Evolutionary conservation across 2,888 invertebrate genomes (phyloP).

Genomic region (Caenorhabditis virilis): DNA sequence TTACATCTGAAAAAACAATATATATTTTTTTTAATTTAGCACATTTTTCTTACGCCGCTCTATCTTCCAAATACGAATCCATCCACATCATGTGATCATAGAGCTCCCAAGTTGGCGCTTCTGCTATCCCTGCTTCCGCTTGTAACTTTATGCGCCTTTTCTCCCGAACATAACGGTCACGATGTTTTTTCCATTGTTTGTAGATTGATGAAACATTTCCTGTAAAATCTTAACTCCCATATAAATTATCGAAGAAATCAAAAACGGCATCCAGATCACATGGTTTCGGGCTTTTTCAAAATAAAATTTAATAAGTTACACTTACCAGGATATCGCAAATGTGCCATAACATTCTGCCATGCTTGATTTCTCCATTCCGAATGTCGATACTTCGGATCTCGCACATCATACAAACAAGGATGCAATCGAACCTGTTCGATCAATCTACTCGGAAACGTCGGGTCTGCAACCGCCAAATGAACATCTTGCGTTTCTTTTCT

Average conservation of each 20-base stretch:
- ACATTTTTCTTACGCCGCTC: slow-evolving; percentile 11
- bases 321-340: slow-evolving; percentile 52
- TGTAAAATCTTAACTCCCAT: neutral
- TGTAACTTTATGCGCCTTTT: slow-evolving; percentile 42
- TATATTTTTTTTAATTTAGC: neutral
- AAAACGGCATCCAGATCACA: no score
- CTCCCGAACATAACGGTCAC: slow-evolving; percentile 65
- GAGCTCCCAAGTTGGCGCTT: slow-evolving; percentile 55
- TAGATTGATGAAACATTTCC: slow-evolving; percentile 47
- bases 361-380: slow-evolving; percentile 52
- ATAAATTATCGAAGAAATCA: no score
- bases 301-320: no score
- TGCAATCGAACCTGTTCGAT: slow-evolving; percentile 49
- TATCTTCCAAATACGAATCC: slow-evolving; percentile 59
- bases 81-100: slow-evolving; percentile 60
- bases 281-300: no score
- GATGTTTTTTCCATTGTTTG: slow-evolving; percentile 66
- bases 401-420: slow-evolving; percentile 56
- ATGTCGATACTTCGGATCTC: slow-evolving; percentile 59
- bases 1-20: slow-evolving; percentile 42
- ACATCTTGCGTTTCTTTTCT: slow-evolving; percentile 44
- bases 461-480: slow-evolving; percentile 49
- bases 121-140: slow-evolving; percentile 15
- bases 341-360: slow-evolving; percentile 54
- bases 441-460: slow-evolving; percentile 43